Evolutionary conservation across 2,113 vertebrate species (phyloP).

Genomic region (Etheostoma cragini): DNA sequence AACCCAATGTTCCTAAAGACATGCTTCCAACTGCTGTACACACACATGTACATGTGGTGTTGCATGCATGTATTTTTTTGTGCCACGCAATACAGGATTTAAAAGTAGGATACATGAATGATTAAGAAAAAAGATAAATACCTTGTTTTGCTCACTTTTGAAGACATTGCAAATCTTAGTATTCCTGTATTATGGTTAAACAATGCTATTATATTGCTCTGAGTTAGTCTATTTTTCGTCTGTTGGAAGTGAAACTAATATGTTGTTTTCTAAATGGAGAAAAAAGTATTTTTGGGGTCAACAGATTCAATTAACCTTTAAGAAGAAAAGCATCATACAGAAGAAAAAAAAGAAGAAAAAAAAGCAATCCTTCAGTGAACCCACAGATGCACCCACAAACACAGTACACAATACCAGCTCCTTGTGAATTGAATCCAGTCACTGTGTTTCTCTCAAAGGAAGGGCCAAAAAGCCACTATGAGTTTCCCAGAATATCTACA

Average conservation of each 20-base stretch:
- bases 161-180: constrained; percentile 14
- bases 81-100: not conserved
- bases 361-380: constrained; percentile 40
- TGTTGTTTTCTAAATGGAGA: constrained; percentile 55
- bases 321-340: constrained; percentile 60
- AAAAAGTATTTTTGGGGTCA: constrained; percentile 72
- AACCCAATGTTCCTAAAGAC: constrained; percentile 56
- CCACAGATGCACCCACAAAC: constrained; percentile 40
- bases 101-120: not conserved
- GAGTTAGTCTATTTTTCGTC: constrained; percentile 49
- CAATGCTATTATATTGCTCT: constrained; percentile 31
- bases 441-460: constrained; percentile 30
- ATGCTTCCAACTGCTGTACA: constrained; percentile 17
- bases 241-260: constrained; percentile 47
- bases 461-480: not conserved
- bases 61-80: not conserved
- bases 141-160: not conserved
- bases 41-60: not conserved
- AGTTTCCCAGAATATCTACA: constrained; percentile 8
- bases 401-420: constrained; percentile 35
- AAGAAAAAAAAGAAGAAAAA: constrained; percentile 24
- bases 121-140: not conserved
- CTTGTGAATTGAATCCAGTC: constrained; percentile 48
- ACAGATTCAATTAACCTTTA: constrained; percentile 82
- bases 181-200: not conserved